Evolutionary conservation across 2,888 invertebrate species (phyloP).

Genomic region (Caenorhabditis sp.): DNA sequence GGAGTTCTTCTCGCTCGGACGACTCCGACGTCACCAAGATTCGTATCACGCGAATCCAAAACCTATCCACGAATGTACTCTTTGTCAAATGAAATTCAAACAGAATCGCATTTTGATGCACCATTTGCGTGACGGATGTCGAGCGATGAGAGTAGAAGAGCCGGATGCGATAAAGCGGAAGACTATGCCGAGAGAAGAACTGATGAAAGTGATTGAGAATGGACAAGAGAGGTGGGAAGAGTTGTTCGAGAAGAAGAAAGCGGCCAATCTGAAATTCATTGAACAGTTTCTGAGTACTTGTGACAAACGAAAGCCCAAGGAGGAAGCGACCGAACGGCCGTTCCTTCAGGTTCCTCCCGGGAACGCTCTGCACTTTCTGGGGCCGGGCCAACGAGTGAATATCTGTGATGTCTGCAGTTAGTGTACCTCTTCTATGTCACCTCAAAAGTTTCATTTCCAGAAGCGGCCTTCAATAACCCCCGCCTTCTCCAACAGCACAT

Average conservation of each 20-base stretch:
- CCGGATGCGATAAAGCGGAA: slow-evolving; percentile 13
- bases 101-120: not conserved
- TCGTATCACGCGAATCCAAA: not conserved
- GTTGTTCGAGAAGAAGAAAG: slow-evolving; percentile 17
- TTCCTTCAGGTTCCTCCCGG: not conserved
- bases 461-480: slow-evolving; percentile 8
- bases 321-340: not conserved
- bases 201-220: not conserved
- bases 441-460: not conserved
- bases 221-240: not conserved
- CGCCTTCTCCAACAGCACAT: slow-evolving; percentile 4
- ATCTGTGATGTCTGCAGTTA: slow-evolving; percentile 18
- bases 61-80: not conserved
- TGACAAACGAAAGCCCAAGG: not conserved
- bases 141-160: slow-evolving; percentile 24
- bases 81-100: slow-evolving; percentile 16
- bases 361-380: not conserved
- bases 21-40: slow-evolving; percentile 5
- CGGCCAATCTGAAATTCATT: slow-evolving; percentile 12
- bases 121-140: slow-evolving; percentile 12
- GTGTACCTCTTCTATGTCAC: not conserved
- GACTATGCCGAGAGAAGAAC: not conserved
- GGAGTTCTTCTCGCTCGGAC: not conserved
- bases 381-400: not conserved
- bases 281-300: not conserved